Evolutionary conservation across 2,888 invertebrate species (phyloP), one percentile per base, ranked within the genome.

Genomic region (Galerucella nymphaeae): DNA sequence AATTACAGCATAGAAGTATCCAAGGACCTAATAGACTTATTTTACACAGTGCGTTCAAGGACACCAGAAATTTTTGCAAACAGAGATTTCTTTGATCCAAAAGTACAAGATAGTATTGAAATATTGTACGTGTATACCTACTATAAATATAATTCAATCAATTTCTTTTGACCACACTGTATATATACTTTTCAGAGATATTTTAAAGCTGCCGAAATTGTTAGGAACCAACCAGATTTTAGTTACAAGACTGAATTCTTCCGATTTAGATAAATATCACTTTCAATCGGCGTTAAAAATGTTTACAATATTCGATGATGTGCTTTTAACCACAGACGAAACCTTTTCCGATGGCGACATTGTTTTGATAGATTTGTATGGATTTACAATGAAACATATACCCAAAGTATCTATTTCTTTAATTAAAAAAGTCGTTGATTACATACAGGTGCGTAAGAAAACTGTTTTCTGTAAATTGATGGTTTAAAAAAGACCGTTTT

Each of bases 271-370:
- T 62, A 83, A 91, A 82, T 93, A 92, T 81, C 88, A 89, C 80
- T 93, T 92, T 84, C 88, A 90, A 55, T 91, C 92, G 77, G 89
- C 90, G 1, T 87, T 92, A 63, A 93, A 92, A 85, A 89, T 91
- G 0, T 93, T 93, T 87, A 92, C 93, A 85, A 92, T 93, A 90
- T 85, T 93, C 61, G 92, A 92, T 8, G 93, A 93, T 83, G 89
- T 92, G 18, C 88, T 93, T 73, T 88, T 93, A 76, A 83, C 86
- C 20, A 85, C 84, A 2, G 91, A 91, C 74, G 87, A 87, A 1
- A 89, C 90, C 50, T 87, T 91, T 62, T 89, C 91, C 0, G 88
- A 90, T 0, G 93, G 93, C 1, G 93, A 93, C 82, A 88, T 93
- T 66, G 92, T 93, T 0, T 90, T 93, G 62, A 93, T 93, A 77